phyloP scores from a whole-genome alignment of 2,888 invertebrate genomes.

The Linnaemya tessellans region DNA sequence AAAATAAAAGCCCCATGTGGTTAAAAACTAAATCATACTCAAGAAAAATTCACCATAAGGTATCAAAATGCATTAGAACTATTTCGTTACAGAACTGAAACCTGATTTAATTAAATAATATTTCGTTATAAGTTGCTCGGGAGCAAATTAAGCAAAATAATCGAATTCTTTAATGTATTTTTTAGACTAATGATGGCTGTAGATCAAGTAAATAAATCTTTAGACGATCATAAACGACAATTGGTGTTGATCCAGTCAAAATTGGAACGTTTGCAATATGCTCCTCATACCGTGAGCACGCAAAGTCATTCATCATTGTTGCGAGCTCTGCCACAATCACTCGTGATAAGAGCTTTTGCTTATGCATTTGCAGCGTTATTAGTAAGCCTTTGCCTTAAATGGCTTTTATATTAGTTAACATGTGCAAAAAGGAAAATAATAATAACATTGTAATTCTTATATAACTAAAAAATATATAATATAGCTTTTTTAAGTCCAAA shows the following conservation, averaged over 20 bases:
- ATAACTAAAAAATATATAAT: conserved; percentile 28
- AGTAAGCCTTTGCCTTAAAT: conserved; percentile 78
- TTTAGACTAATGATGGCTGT: conserved; percentile 84
- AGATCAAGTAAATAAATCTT: conserved; percentile 84
- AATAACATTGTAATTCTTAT: conserved; percentile 20
- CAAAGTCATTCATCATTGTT: conserved; percentile 52
- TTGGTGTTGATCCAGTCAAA: conserved; percentile 81
- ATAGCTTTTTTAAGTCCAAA: conserved; percentile 40
- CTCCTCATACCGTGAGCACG: conserved; percentile 72
- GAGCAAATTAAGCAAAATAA: neutral
- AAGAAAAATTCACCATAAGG: too few species aligned
- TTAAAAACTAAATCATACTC: too few species aligned
- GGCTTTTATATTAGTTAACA: conserved; percentile 78
- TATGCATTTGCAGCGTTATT: conserved; percentile 78
- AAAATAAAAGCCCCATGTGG: too few species aligned
- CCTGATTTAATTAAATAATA: too few species aligned
- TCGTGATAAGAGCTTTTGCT: conserved; percentile 77
- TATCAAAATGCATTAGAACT: too few species aligned
- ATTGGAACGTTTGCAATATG: conserved; percentile 80
- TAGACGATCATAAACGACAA: conserved; percentile 85
- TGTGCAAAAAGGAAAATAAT: conserved; percentile 41
- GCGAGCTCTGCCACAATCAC: conserved; percentile 75
- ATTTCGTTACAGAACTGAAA: too few species aligned
- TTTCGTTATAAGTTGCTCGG: neutral
- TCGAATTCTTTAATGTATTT: conserved; percentile 76